phyloP scores from a whole-genome alignment of 1,140 invertebrate species.

The Cydia amplana region DNA sequence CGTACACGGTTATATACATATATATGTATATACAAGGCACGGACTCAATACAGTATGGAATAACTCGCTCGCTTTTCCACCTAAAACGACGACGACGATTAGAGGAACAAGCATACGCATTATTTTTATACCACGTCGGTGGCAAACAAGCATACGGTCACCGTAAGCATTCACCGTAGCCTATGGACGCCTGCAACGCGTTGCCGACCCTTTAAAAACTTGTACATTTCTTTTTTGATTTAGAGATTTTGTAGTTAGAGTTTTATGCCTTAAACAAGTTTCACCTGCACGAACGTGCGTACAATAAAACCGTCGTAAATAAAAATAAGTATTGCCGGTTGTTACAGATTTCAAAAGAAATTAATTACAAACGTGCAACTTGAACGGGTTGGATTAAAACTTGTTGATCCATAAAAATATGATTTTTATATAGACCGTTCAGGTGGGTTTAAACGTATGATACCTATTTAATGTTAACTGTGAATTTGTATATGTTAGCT shows the following conservation, averaged over 20 bases:
- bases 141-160: no score
- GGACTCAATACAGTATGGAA: no score
- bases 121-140: no score
- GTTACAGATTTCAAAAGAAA: conserved; percentile 28
- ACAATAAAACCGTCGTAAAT: conserved; percentile 19
- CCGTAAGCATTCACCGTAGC: no score
- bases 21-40: no score
- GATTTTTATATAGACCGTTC: not conserved
- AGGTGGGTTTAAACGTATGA: no score
- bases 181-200: no score
- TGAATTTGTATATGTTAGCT: no score
- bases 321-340: conserved; percentile 17
- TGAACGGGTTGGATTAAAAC: conserved; percentile 13
- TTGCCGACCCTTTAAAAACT: no score
- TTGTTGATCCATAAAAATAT: conserved; percentile 1
- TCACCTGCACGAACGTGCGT: not conserved
- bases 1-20: not conserved
- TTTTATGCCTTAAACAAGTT: not conserved
- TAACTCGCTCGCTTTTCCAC: not conserved
- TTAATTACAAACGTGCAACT: conserved; percentile 13
- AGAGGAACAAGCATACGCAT: not conserved
- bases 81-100: not conserved
- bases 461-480: no score
- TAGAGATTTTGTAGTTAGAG: not conserved
- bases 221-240: no score